Evolutionary conservation across 2,888 invertebrate genomes (phyloP).

Genomic region (Diarsia brunnea): DNA sequence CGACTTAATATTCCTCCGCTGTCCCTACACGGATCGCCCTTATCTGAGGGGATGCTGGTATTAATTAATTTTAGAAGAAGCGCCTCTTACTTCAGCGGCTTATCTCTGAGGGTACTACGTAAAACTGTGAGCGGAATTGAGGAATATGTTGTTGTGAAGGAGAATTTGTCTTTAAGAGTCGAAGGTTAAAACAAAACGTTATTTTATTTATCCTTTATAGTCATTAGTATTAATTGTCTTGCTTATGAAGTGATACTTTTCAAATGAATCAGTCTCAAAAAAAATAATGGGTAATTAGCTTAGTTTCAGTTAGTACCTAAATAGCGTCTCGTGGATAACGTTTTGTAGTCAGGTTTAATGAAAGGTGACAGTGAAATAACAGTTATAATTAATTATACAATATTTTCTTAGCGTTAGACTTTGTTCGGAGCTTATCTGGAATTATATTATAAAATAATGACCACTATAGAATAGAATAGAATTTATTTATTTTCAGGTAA

Average conservation of each 20-base stretch:
- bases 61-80: constrained; percentile 62
- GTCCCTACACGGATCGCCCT: constrained; percentile 36
- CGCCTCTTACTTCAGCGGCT: constrained; percentile 48
- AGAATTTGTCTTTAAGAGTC: constrained; percentile 3
- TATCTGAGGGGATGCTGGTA: constrained; percentile 54
- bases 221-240: background rate
- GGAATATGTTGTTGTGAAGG: constrained; percentile 4
- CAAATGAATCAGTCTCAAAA: background rate
- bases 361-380: background rate
- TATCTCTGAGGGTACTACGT: constrained; percentile 41
- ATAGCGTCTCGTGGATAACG: background rate
- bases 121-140: constrained; percentile 33
- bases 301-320: background rate
- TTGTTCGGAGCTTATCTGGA: too few species aligned
- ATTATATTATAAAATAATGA: too few species aligned
- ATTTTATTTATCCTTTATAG: background rate
- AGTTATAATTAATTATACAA: too few species aligned
- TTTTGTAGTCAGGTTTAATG: background rate
- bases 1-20: constrained; percentile 60
- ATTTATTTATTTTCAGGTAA: too few species aligned
- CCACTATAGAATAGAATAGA: too few species aligned
- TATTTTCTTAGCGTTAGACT: too few species aligned
- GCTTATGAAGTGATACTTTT: background rate
- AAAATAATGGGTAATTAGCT: background rate
- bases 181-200: background rate